Evolutionary conservation across 2,888 invertebrate genomes (phyloP).

Genomic region (Didymodactylos carnosus): DNA sequence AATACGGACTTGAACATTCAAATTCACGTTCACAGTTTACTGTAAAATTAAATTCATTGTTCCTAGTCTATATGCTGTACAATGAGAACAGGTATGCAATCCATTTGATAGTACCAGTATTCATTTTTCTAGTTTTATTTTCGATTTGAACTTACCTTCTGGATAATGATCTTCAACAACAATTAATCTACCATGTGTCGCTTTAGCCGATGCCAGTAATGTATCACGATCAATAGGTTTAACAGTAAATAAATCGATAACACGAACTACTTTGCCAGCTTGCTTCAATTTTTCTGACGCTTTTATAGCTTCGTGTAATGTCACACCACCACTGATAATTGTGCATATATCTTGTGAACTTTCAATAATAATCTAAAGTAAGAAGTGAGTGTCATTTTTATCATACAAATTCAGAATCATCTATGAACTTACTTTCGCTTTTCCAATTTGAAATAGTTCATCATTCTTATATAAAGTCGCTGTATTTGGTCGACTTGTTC

Average conservation of each 20-base stretch:
- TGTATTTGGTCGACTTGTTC: constrained; percentile 78
- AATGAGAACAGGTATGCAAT: too few relatives aligned
- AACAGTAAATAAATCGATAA: constrained; percentile 82
- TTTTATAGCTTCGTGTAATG: constrained; percentile 65
- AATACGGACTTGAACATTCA: too few relatives aligned
- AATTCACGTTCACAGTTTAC: not conserved
- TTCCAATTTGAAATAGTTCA: constrained; percentile 53
- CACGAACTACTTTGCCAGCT: constrained; percentile 47
- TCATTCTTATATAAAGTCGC: constrained; percentile 64
- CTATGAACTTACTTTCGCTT: constrained; percentile 35
- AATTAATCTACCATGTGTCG: constrained; percentile 58
- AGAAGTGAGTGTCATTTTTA: constrained; percentile 30
- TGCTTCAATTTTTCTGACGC: constrained; percentile 57
- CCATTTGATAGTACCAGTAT: constrained; percentile 1
- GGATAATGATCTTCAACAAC: constrained; percentile 94
- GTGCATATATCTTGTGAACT: constrained; percentile 57
- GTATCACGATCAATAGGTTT: constrained; percentile 71
- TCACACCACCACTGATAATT: constrained; percentile 76
- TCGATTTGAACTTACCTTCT: constrained; percentile 47
- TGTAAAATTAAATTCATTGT: too few relatives aligned
- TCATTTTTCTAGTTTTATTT: not conserved
- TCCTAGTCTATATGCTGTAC: too few relatives aligned
- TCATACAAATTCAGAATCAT: not conserved
- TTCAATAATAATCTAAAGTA: constrained; percentile 27
- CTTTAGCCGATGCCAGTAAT: constrained; percentile 54